phyloP scores from a whole-genome alignment of 2,888 invertebrate genomes.

The Chaitophorus viminalis region DNA sequence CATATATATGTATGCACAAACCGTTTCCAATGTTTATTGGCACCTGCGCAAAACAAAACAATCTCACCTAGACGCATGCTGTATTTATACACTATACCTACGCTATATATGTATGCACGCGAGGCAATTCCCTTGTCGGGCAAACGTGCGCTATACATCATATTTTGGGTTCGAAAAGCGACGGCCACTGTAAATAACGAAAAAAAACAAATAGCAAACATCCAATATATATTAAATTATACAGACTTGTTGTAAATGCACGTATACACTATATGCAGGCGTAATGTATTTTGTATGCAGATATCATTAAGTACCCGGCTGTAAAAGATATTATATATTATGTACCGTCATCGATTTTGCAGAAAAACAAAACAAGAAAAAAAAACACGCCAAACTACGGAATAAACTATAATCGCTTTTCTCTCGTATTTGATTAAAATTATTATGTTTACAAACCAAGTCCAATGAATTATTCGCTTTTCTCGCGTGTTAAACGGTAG shows the following conservation, averaged over 20 bases:
- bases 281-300: no score
- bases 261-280: no score
- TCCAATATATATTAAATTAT: no score
- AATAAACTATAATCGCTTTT: no score
- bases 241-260: no score
- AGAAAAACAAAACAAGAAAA: not conserved
- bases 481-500: no score
- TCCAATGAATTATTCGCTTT: no score
- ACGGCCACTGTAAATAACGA: not conserved
- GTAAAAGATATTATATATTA: no score
- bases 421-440: not conserved
- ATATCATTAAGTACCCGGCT: no score
- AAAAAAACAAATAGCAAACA: not conserved
- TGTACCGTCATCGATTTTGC: not conserved
- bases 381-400: no score
- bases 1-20: constrained; percentile 46
- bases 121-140: not conserved
- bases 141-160: not conserved
- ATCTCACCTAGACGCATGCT: constrained; percentile 19
- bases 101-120: not conserved
- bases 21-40: constrained; percentile 50
- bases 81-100: not conserved
- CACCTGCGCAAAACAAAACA: constrained; percentile 48
- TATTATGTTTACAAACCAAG: not conserved
- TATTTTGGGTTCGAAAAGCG: not conserved